Evolutionary conservation across 2,113 vertebrate species (phyloP), one percentile per base, ranked within the genome.

Genomic region (Myotis davidii): DNA sequence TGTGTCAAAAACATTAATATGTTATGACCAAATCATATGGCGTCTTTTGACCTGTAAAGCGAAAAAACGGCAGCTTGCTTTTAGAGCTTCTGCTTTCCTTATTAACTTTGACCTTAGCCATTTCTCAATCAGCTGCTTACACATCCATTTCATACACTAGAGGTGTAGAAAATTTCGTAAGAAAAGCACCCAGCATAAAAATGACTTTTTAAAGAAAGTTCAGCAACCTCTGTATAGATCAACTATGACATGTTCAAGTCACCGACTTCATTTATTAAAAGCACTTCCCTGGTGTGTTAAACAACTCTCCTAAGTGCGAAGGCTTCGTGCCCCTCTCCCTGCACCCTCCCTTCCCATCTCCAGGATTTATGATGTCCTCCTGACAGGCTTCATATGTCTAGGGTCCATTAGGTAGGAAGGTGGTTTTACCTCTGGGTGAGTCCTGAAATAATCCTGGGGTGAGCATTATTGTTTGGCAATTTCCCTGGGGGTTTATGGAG

Each of bases 91-190:
- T 97, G 96, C 95, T 97, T 98, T 95, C 78, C 94, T 97, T 98
- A 97, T 97, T 97, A 97, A 97, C 88, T 98, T 89, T 98, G 98
- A 98, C 98, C 98, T 98, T 97, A 97, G 97, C 96, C 88, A 92
- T 97, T 98, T 98, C 97, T 98, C 97, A 97, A 97, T 98, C 97
- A 97, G 65, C 96, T 84, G 95, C 98, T 97, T 98, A 97, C 95
- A 96, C 95, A 98, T 97, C 89, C 89, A 97, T 97, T 98, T 98
- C 92, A 84, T 96, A 92, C 39, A 93, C 84, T 90, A 97, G 93
- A 98, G 89, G 82, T 94, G 72, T 84, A 81, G n/a, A 95, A 98
- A 97, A 97, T 95, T 98, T 97, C 94, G 90, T 77, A 93, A 98
- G 97, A 97, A 98, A 98, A 97, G 96, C 96, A 98, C 90, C 90